Conservation (phyloP, 2,797 vertebrate genomes). For the Anguilla marmorata region DNA sequence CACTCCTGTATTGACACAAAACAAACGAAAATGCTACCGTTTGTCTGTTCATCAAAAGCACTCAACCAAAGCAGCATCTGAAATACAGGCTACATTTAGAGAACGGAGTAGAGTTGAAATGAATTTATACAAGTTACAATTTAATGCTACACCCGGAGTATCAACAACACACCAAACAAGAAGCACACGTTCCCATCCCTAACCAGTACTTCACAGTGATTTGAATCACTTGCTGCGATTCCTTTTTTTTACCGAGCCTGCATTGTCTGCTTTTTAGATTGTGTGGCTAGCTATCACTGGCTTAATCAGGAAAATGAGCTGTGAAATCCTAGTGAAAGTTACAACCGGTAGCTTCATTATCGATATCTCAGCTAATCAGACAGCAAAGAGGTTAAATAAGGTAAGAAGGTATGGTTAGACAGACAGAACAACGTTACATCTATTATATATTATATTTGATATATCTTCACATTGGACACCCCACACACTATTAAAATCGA, state of each 20-base stretch:
- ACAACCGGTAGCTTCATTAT: neutral
- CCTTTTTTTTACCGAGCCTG: neutral
- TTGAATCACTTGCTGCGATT: neutral
- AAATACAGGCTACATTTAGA: neutral
- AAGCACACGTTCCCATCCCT: neutral
- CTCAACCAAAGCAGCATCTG: neutral
- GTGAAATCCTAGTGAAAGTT: neutral
- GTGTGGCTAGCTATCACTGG: neutral
- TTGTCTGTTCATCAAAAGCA: neutral
- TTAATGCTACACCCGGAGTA: no score
- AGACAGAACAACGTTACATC: neutral
- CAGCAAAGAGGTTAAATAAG: neutral
- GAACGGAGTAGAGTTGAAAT: neutral
- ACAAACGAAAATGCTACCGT: slow-evolving; percentile 30
- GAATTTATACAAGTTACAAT: neutral
- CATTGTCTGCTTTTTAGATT: neutral
- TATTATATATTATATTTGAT: no score
- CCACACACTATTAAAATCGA: neutral
- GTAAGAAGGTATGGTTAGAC: neutral
- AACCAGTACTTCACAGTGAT: neutral
- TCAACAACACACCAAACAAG: neutral
- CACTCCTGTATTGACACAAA: slow-evolving; percentile 80
- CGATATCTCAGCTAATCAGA: neutral
- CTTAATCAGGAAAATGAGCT: neutral
- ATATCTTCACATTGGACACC: neutral